Conservation (phyloP, 2,113 vertebrate species). For the Myiozetetes cayanensis region DNA sequence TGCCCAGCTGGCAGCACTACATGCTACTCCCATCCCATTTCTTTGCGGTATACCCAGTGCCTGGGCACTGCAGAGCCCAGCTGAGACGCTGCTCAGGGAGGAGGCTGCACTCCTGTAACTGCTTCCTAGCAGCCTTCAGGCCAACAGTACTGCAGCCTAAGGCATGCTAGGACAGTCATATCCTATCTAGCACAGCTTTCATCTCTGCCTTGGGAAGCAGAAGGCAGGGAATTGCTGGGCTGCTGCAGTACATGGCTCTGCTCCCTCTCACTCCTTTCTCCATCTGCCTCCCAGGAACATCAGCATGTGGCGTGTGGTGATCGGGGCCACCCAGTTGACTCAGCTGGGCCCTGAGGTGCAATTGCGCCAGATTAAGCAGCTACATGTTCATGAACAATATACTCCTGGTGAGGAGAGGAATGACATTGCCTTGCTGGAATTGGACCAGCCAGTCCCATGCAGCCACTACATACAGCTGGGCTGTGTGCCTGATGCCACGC, state of each 20-base stretch:
- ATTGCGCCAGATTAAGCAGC: not conserved
- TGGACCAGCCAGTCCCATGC: not conserved
- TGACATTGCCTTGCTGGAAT: conserved; percentile 2
- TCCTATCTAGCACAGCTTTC: not conserved
- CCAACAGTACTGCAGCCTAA: rapidly evolving
- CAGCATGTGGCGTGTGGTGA: not conserved
- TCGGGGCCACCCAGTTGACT: not conserved
- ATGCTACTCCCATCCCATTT: not conserved
- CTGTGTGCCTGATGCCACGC: not conserved
- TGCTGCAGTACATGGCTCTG: not conserved
- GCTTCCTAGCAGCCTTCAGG: not conserved
- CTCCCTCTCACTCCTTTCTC: not conserved
- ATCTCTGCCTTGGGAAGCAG: not conserved
- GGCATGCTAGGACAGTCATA: not conserved
- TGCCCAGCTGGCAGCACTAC: not conserved
- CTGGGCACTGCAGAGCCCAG: not conserved
- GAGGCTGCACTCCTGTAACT: not conserved
- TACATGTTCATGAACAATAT: not conserved
- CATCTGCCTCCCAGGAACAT: not conserved
- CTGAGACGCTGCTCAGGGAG: not conserved
- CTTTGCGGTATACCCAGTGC: rapidly evolving
- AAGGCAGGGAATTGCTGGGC: not conserved
- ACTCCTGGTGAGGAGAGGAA: not conserved
- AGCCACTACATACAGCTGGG: not conserved
- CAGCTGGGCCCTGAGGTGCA: not conserved